Evolutionary conservation across 2,797 vertebrate genomes (phyloP).

Genomic region (Lateolabrax maculatus): DNA sequence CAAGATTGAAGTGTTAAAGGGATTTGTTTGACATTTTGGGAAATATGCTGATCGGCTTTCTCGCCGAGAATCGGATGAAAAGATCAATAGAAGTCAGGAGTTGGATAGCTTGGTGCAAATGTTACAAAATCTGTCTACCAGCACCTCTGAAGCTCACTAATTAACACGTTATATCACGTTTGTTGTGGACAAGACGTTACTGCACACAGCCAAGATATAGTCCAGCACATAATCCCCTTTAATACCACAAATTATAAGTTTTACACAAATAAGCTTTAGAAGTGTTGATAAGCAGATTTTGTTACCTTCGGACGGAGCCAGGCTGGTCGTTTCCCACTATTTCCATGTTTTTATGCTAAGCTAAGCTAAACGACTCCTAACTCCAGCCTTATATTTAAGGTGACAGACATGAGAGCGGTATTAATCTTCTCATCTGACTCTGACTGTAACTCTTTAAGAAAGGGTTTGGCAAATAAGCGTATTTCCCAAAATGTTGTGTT

Average conservation of each 20-base stretch:
- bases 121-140: too few relatives aligned
- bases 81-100: neutral
- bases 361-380: neutral
- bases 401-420: neutral
- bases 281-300: neutral
- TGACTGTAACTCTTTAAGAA: neutral
- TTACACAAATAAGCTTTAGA: neutral
- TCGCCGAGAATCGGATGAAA: neutral
- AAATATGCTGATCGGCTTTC: neutral
- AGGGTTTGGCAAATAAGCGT: neutral
- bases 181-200: neutral
- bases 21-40: slow-evolving; percentile 12
- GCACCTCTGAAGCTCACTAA: neutral
- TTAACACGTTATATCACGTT: neutral
- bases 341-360: slow-evolving; percentile 5
- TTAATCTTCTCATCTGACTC: slow-evolving; percentile 1
- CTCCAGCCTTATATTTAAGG: neutral
- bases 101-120: neutral
- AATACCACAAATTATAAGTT: neutral
- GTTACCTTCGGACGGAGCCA: neutral
- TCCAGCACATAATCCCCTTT: too few relatives aligned
- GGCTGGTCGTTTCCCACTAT: neutral
- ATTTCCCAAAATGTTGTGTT: slow-evolving; percentile 14
- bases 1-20: neutral
- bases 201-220: neutral